Percentiles rank a stretch among this genome's conserved stretches.
These are phyloP conservation scores for Syngnathus typhle DNA, from an alignment of 2,113 vertebrate species.

Conservation along the genomic window DNA sequence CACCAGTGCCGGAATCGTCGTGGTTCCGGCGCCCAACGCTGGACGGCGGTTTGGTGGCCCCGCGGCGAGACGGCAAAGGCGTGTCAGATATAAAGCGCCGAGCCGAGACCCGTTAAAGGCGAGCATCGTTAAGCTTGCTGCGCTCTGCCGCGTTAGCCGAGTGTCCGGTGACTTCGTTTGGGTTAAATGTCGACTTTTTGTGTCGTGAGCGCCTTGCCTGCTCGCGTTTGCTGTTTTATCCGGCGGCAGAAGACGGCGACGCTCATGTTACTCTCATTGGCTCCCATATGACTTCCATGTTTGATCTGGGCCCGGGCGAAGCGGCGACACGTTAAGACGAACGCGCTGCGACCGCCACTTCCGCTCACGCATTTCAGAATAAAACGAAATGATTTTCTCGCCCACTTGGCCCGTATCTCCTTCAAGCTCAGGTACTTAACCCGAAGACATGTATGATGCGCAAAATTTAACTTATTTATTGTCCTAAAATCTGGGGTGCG, in stretches of 20 bases:
- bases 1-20: not conserved
- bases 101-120: not conserved
- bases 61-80: not conserved
- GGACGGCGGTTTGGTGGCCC: not conserved
- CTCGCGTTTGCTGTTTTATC: conserved; percentile 46
- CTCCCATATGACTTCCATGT: conserved; percentile 60
- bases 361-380: conserved; percentile 13
- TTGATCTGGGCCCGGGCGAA: conserved; percentile 16
- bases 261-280: conserved; percentile 57
- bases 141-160: not conserved
- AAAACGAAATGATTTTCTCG: conserved; percentile 11
- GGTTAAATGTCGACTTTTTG: not conserved
- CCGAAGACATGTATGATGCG: too few relatives aligned
- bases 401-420: too few relatives aligned
- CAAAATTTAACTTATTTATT: too few relatives aligned
- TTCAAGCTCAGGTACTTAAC: too few relatives aligned
- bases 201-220: conserved; percentile 38
- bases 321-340: conserved; percentile 5
- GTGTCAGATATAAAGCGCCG: conserved; percentile 11
- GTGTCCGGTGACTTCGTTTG: not conserved
- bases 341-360: not conserved
- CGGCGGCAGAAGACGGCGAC: conserved; percentile 25
- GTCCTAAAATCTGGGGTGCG: too few relatives aligned
- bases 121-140: not conserved
- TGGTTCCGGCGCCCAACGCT: not conserved